phyloP scores from a whole-genome alignment of 2,888 invertebrate genomes.

The Eupithecia centaureata region DNA sequence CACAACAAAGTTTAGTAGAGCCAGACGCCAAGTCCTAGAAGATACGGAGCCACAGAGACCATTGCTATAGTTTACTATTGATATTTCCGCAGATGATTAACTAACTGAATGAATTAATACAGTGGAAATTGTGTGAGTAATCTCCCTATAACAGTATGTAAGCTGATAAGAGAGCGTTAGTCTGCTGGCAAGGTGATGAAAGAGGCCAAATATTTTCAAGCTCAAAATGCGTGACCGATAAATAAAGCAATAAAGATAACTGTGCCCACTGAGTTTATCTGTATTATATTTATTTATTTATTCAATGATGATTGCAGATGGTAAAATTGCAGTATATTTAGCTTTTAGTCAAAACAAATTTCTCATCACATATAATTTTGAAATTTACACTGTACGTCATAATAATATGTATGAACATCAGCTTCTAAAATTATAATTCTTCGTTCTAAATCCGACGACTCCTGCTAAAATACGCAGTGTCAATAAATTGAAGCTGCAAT shows the following conservation, averaged over 20 bases:
- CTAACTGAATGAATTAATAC: conserved; percentile 23
- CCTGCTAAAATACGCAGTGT: conserved; percentile 6
- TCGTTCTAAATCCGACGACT: conserved; percentile 9
- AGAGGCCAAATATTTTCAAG: conserved; percentile 41
- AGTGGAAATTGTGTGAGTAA: conserved; percentile 40
- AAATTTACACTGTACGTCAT: neutral
- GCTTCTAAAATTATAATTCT: conserved; percentile 13
- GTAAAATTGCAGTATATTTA: neutral
- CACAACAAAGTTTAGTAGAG: conserved; percentile 3
- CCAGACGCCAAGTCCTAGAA: neutral
- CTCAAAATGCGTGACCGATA: conserved; percentile 12
- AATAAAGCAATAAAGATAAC: conserved; percentile 9
- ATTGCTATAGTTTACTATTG: conserved; percentile 21
- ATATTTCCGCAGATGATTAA: conserved; percentile 34
- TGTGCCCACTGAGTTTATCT: neutral
- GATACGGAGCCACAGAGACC: neutral
- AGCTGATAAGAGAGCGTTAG: conserved; percentile 6
- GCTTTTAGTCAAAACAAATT: neutral
- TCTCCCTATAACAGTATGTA: conserved; percentile 26
- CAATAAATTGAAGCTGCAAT: conserved; percentile 8
- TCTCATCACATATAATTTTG: neutral
- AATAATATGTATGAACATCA: conserved; percentile 1
- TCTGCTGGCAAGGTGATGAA: conserved; percentile 40
- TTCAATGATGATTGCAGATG: neutral
- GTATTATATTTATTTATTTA: too few relatives aligned